Evolutionary conservation across 2,797 vertebrate genomes (phyloP).

Genomic region (Oreortyx pictus): DNA sequence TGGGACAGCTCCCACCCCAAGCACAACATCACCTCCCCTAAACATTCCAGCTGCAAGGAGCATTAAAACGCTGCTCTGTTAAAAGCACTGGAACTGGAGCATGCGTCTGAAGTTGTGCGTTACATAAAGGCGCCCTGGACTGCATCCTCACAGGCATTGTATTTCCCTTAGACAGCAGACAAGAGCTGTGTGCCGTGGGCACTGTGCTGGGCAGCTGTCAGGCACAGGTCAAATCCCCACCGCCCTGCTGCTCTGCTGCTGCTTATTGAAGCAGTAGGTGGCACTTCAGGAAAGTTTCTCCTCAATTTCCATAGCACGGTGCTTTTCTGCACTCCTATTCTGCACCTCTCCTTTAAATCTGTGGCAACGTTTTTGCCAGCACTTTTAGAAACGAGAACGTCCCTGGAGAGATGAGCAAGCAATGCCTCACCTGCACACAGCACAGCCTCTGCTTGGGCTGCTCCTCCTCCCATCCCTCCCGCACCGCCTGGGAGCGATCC

Average conservation of each 20-base stretch:
- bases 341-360: neutral
- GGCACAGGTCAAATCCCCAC: neutral
- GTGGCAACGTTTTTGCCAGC: neutral
- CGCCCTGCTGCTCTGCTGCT: neutral
- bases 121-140: neutral
- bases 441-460: neutral
- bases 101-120: neutral
- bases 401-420: neutral
- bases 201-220: neutral
- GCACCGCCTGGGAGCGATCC: conserved; percentile 31
- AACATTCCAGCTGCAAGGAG: neutral
- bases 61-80: neutral
- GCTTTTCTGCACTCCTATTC: neutral
- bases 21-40: neutral
- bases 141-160: neutral
- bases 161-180: neutral
- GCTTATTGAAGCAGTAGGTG: neutral
- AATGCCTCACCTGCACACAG: neutral
- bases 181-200: fast-evolving
- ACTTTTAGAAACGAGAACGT: neutral
- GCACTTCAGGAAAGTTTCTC: neutral
- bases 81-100: neutral
- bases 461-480: neutral
- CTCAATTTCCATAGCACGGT: neutral
- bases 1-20: neutral